Evolutionary conservation across 2,797 vertebrate species (phyloP), one percentile per base, ranked within the genome.

Genomic region (Oophaga sylvatica): DNA sequence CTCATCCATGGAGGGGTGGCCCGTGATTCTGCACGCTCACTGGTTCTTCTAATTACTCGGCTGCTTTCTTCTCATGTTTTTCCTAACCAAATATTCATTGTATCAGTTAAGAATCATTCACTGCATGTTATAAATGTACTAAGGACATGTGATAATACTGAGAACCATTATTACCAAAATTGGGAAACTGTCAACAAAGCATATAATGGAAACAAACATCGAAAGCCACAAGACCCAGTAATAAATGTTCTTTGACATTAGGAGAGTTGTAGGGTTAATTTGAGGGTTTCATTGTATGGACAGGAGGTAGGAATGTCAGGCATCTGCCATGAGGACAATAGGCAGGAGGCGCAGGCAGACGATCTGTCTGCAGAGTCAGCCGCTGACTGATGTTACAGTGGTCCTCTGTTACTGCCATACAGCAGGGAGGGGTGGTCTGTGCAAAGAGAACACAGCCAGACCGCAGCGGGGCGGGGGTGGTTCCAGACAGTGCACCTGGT

Each of bases 401-500:
- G 45, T 56, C 48, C 75, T 56, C 59, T 41, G 19, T 65, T 41
- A 35, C 45, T 80, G 19, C 82, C 59, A 62, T 45, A 5, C 31
- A 26, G 3, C 59, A 19, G 19, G 73, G 71, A 73, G 83, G 71
- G 35, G 57, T n/a, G 57, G 70, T 57, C 56, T 16, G 29, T 13
- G 41, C 20, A 17, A 22, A 15, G 8, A 70, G 35, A 16, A 56
- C 35, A 19, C 5, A n/a, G 63, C 35, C 80, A 82, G 81, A 57
- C 41, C 31, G n/a, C 15, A 31, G 16, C 22, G 59, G 29, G 85
- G 77, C n/a, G 77, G 85, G 70, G 85, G 26, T 62, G 31, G 80
- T 73, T 53, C 60, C 77, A 81, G 77, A 84, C 70, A 9, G 19
- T 85, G 79, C 83, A 88, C 70, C 82, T 84, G 87, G 83, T 20